These are phyloP conservation scores for Conopomorpha cramerella DNA, from an alignment of 1,140 invertebrate species.

Conservation along the genomic window DNA sequence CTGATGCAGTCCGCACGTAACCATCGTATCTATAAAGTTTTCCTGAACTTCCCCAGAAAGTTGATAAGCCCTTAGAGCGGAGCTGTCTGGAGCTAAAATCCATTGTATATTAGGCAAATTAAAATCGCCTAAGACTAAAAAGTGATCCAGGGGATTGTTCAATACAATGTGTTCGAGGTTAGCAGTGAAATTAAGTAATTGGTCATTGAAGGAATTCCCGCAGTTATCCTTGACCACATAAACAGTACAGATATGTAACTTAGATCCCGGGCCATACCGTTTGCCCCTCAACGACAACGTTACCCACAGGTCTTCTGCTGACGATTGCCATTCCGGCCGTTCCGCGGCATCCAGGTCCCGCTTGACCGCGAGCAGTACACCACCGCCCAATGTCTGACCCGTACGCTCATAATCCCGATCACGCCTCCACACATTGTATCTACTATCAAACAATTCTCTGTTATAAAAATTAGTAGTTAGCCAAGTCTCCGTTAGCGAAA, in stretches of 20 bases:
- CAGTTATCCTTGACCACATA: constrained; percentile 1
- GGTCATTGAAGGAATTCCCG: constrained; percentile 1
- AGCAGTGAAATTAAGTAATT: constrained; percentile 3
- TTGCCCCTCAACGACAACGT: not conserved
- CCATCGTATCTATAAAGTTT: not conserved
- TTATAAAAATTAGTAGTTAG: no score
- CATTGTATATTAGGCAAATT: constrained; percentile 3
- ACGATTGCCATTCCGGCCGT: not conserved
- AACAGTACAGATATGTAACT: constrained; percentile 2
- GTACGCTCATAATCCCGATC: constrained; percentile 6
- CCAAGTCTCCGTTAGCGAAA: no score
- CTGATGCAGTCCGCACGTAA: not conserved
- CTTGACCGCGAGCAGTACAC: constrained; percentile 1
- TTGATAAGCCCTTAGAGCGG: not conserved
- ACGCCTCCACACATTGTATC: constrained; percentile 6
- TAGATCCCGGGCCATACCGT: not conserved
- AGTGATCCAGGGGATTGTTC: not conserved
- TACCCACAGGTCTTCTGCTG: constrained; percentile 5
- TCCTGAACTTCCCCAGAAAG: not conserved
- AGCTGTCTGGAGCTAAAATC: not conserved
- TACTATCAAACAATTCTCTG: constrained; percentile 6
- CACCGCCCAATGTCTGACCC: not conserved
- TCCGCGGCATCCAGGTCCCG: constrained; percentile 1
- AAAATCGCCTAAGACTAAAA: constrained; percentile 5
- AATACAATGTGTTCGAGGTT: not conserved